Base-by-base conservation (phyloP, 2,113 vertebrate species). In the Cisticola juncidis region DNA sequence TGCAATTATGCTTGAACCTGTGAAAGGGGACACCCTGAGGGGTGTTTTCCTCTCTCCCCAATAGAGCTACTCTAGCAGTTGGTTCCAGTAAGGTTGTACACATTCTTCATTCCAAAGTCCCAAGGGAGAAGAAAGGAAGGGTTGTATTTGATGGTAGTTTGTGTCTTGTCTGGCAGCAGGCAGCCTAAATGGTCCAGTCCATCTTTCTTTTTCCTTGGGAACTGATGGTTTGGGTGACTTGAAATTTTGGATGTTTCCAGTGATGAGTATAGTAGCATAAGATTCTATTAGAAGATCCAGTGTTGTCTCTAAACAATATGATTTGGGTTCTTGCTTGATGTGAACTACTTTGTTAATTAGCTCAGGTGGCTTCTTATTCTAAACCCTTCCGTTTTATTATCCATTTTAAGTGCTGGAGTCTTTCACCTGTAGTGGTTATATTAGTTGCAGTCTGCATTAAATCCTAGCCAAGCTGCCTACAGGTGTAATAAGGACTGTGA, bases 11-110 rank as follows among this genome's bases (percentile, higher is more conserved):
- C 44, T 81, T 91, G 47, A 58, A 74, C 17, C 58, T 83, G 11
- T 0, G 0, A 40, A 77, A 62, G 47, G 61, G 42, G 51, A 35
- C 19, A 47, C n/a, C 57, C 48, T 9, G 53, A 71, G 31, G 44
- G 28, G 7, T 28, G 21, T 76, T 80, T 66, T 48, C 38, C 36
- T 84, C 53, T 86, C 29, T 88, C 9, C 36, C 18, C 24, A 36
- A 29, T 74, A 87, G 65, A 38, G 28, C 53, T 86, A 2, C 56
- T 80, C 82, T 33, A 88, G 62, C 50, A 26, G n/a, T 53, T 82
- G 62, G 20, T 60, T 93, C 0, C 0, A 80, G 42, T 35, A 35
- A 42, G 47, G 14, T 40, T 78, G 24, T 40, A 62, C 5, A 23
- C 65, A 54, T 54, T 25, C 4, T 92, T 77, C 13, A 21, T 73